Conservation (phyloP, 2,888 invertebrate species). For the Caenorhabditis imperialis region DNA sequence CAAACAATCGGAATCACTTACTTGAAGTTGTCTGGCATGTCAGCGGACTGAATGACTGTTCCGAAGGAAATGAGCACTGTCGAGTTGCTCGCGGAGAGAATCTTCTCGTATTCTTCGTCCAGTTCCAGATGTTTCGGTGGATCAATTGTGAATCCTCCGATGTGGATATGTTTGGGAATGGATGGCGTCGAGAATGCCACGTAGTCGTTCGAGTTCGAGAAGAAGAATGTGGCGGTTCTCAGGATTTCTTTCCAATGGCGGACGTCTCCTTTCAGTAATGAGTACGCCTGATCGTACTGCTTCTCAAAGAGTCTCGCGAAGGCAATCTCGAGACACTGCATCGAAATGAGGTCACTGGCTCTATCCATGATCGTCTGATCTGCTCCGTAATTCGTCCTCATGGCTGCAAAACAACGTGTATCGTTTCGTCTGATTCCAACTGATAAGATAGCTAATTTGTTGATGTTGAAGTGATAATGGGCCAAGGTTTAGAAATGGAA, state of each 20-base stretch:
- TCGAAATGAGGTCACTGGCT: conserved; percentile 20
- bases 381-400: conserved; percentile 21
- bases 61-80: conserved; percentile 24
- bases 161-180: conserved; percentile 6
- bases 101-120: conserved; percentile 12
- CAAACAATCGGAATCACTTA: background rate
- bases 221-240: conserved; percentile 8
- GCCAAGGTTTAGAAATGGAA: no score
- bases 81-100: conserved; percentile 1
- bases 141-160: conserved; percentile 25
- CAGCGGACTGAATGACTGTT: conserved; percentile 23
- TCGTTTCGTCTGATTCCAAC: background rate
- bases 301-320: conserved; percentile 23
- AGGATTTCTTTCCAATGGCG: conserved; percentile 17
- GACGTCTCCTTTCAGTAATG: conserved; percentile 12
- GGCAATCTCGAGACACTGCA: conserved; percentile 23
- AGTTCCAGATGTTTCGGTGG: conserved; percentile 15
- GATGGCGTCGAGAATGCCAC: conserved; percentile 17
- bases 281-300: conserved; percentile 12
- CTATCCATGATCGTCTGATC: conserved; percentile 25
- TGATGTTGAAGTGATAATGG: background rate
- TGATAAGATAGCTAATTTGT: background rate
- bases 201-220: conserved; percentile 18
- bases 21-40: conserved; percentile 13
- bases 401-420: conserved; percentile 9